These are phyloP conservation scores for Aradophagus sp. DNA, from an alignment of 1,140 invertebrate species.

Conservation along the genomic window DNA sequence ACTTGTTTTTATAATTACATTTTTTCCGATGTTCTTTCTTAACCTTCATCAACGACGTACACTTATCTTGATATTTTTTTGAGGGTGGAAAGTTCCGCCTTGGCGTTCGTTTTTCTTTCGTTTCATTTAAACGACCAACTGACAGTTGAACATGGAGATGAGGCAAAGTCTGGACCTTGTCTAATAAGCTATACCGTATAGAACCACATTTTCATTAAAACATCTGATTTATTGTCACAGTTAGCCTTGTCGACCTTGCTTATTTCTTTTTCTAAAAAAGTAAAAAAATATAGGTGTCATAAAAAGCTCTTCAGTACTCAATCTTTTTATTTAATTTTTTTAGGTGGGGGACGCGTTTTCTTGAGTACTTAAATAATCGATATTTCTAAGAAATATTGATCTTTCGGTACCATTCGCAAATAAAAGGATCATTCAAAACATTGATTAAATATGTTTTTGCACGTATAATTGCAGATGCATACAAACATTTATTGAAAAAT, in stretches of 20 bases:
- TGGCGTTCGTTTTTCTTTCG: conserved; percentile 59
- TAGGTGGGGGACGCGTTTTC: too few relatives aligned
- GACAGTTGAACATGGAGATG: conserved; percentile 39
- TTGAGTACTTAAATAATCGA: conserved; percentile 6
- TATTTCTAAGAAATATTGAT: too few relatives aligned
- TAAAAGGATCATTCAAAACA: too few relatives aligned
- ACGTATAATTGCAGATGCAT: too few relatives aligned
- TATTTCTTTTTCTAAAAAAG: conserved; percentile 47
- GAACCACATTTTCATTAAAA: conserved; percentile 69
- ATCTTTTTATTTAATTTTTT: too few relatives aligned
- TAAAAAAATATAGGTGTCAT: conserved; percentile 30
- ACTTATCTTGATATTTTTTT: conserved; percentile 68
- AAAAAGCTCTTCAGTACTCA: conserved; percentile 51
- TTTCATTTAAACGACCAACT: conserved; percentile 65
- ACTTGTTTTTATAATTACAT: conserved; percentile 61
- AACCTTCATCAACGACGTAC: conserved; percentile 43
- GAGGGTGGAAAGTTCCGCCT: conserved; percentile 40
- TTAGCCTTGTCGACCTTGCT: conserved; percentile 63
- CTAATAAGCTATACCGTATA: conserved; percentile 60
- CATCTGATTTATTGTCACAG: conserved; percentile 66
- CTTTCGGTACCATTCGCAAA: too few relatives aligned
- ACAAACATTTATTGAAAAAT: too few relatives aligned
- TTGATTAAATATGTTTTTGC: too few relatives aligned
- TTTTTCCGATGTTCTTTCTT: conserved; percentile 49
- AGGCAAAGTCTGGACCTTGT: conserved; percentile 59